phyloP scores from a whole-genome alignment of 2,888 invertebrate species.

The Nomada hirtipes region DNA sequence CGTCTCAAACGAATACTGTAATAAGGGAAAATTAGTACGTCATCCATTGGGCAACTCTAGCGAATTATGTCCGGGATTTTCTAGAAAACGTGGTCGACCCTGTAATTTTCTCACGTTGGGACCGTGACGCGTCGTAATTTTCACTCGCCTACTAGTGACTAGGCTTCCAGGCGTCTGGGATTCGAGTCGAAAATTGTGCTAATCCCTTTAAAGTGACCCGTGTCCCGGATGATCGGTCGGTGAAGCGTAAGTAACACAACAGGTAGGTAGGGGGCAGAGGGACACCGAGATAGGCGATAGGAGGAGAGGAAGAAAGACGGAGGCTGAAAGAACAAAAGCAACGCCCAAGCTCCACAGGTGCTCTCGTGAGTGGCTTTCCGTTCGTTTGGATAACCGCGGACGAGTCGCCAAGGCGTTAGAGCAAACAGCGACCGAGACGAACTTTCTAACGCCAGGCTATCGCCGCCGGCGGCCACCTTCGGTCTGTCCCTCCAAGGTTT shows the following conservation, averaged over 20 bases:
- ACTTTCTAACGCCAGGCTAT: conserved; percentile 75
- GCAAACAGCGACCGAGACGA: conserved; percentile 73
- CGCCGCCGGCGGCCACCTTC: conserved; percentile 54
- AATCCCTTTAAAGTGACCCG: conserved; percentile 78
- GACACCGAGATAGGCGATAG: conserved; percentile 49
- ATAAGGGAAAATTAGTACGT: conserved; percentile 31
- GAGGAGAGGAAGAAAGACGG: conserved; percentile 35
- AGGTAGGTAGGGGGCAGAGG: conserved; percentile 70
- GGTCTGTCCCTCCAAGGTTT: conserved; percentile 43
- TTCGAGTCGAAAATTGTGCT: conserved; percentile 70
- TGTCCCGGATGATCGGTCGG: conserved; percentile 69
- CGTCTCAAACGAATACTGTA: not conserved
- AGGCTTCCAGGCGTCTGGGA: conserved; percentile 31
- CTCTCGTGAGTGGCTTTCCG: conserved; percentile 71
- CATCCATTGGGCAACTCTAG: conserved; percentile 12
- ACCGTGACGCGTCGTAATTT: conserved; percentile 68
- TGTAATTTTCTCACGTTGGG: conserved; percentile 76
- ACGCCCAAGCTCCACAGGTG: conserved; percentile 79
- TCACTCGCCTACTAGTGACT: conserved; percentile 46
- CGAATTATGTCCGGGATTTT: conserved; percentile 25
- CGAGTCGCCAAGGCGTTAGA: conserved; percentile 77
- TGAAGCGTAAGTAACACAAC: conserved; percentile 72
- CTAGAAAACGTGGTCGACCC: conserved; percentile 41
- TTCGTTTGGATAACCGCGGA: conserved; percentile 73
- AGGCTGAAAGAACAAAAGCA: conserved; percentile 75